Base-by-base conservation (phyloP, 2,113 vertebrate species). In the Phrynocephalus versicolor region DNA sequence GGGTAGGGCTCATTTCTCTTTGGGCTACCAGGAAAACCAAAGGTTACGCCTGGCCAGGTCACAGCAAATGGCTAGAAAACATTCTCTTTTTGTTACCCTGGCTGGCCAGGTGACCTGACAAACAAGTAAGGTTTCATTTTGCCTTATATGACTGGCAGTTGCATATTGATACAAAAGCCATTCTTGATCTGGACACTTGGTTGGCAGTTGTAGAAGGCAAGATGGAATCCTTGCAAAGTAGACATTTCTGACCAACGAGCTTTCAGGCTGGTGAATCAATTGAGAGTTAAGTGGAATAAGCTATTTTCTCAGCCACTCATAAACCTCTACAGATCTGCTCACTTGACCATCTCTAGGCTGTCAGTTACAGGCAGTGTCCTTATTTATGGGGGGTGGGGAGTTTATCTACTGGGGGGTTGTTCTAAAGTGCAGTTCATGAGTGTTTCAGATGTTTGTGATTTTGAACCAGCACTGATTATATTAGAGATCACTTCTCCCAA, bases 331-430 rank as follows among this genome's bases (percentile, higher is more conserved):
- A 25, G 2, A 57, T 51, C 41, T 69, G 7, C 62, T 51, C 25
- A 27, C 41, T 69, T n/a, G 39, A 2, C 39, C 25, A 30, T 16
- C 39, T 51, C 41, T 16, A 30, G 60, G 78, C 60, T 9, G 64
- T 39, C 62, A 82, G 30, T 51, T 51, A 51, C 14, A 67, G 39
- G n/a, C 39, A 35, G 21, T 82, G 45, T 27, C 55, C 33, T 72
- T 51, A 27, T 82, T 71, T 82, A 23, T 57, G 51, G 27, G 51
- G 64, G 51, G 64, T n/a, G 60, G 27, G 39, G 39, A 25, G 71
- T 82, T 82, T 67, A 82, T 69, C 45, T 64, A 55, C 57, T 71
- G 67, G 65, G n/a, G n/a, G 80, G 67, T 30, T 71, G n/a, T n/a
- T 15, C 23, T 33, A 16, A 57, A 70, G n/a, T 45, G 71, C 57